phyloP scores from a whole-genome alignment of 2,888 invertebrate species.

The Hydrotaea cyrtoneurina region DNA sequence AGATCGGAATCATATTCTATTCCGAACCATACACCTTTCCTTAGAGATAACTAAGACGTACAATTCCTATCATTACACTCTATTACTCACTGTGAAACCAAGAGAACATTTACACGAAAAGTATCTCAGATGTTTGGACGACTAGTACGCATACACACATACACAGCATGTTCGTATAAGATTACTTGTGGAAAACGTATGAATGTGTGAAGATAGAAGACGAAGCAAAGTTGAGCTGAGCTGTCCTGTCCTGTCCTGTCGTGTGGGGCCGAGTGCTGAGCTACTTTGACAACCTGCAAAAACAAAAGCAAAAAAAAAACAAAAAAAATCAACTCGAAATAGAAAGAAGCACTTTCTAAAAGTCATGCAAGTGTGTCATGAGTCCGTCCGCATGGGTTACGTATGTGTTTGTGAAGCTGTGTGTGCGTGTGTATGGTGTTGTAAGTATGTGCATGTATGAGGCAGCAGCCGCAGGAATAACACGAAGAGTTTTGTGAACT shows the following conservation, averaged over 20 bases:
- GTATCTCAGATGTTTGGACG: not conserved
- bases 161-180: not conserved
- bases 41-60: no score
- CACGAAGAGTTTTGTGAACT: constrained; percentile 34
- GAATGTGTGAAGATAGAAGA: not conserved
- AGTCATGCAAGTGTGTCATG: constrained; percentile 69
- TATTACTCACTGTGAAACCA: not conserved
- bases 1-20: no score
- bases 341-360: constrained; percentile 71
- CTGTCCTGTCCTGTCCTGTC: constrained; percentile 31
- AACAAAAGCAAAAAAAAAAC: not conserved
- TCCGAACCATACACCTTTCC: no score
- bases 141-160: not conserved
- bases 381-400: not conserved
- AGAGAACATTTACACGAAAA: not conserved
- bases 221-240: constrained; percentile 16
- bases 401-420: not conserved
- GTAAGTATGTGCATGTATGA: constrained; percentile 14
- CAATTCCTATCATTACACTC: not conserved
- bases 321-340: not conserved
- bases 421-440: not conserved
- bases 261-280: constrained; percentile 37
- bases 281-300: constrained; percentile 45
- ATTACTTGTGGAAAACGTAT: not conserved
- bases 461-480: constrained; percentile 24